Evolutionary conservation across 2,113 vertebrate species (phyloP).

Genomic region (Chlorodrepanis virens): DNA sequence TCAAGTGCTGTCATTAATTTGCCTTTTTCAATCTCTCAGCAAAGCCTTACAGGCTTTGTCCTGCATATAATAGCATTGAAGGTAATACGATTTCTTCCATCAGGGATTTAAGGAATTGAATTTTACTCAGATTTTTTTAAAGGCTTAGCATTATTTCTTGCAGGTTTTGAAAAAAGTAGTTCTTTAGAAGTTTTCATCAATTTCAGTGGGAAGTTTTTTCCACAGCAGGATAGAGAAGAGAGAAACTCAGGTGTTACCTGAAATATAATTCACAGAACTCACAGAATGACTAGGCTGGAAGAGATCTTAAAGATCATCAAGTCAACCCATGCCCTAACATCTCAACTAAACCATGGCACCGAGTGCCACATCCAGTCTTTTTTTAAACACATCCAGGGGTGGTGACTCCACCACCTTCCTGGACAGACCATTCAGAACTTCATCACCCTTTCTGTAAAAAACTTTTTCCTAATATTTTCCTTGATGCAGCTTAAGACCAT

Average conservation of each 20-base stretch:
- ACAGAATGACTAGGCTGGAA: not conserved
- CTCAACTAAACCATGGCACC: not conserved
- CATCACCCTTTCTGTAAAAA: not conserved
- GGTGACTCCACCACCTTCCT: not conserved
- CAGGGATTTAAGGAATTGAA: slow-evolving; percentile 47
- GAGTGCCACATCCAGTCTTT: not conserved
- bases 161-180: not conserved
- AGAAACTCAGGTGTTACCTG: not conserved
- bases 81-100: slow-evolving; percentile 58
- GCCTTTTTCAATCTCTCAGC: slow-evolving; percentile 42
- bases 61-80: slow-evolving; percentile 41
- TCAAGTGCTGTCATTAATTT: slow-evolving; percentile 58
- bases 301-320: not conserved
- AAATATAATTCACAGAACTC: not conserved
- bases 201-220: not conserved
- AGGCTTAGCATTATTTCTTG: not conserved
- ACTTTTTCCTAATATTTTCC: not conserved
- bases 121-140: slow-evolving; percentile 25
- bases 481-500: not conserved
- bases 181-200: not conserved
- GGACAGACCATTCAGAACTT: not conserved
- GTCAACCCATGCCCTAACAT: not conserved
- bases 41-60: slow-evolving; percentile 56
- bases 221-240: not conserved
- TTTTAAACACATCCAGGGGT: not conserved